Base-by-base conservation (phyloP, 35 echinoderm and acorn worm species). In the Ophioderma brevispina region DNA sequence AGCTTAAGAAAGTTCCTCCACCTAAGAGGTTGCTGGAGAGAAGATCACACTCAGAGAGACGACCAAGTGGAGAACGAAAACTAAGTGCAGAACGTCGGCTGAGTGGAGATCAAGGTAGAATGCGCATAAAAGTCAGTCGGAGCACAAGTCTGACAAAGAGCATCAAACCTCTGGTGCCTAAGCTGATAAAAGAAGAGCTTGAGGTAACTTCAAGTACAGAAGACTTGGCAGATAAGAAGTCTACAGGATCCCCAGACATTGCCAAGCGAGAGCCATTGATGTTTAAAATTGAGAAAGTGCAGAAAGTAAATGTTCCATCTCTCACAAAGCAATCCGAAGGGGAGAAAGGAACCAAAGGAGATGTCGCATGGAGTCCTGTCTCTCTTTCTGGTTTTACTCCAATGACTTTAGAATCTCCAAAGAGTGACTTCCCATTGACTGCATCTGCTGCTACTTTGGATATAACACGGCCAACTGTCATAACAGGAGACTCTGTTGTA, bases 221-320 rank as follows among this genome's bases (percentile, higher is more conserved):
- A 80, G 49, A 79, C 14, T 78, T 76, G 79, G 82, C 38, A 1
- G 90, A 84, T 18, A 82, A 91, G 82, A 64, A 75, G 33, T 75
- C 82, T 0, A 91, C 78, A 40, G 84, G 82, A 39, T 46, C 90
- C 28, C 77, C 81, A 23, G 70, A 77, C 37, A 33, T 75, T 23
- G 90, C 93, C 6, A 99, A 95, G 77, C 76, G 92, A 35, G 94
- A 99, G 81, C 97, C 97, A 37, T 81, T 99, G 37, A 89, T 93
- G 80, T 99, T 99, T 43, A 99, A 89, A 84, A 99, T 99, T 75
- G 94, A 99, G 85, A 94, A 95, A 8, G 84, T 95, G 0, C 82
- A 99, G 81, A 80, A 93, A 31, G 92, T 91, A 32, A 99, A 90
- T 38, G 81, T 99, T 38, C 94, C 93, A 30, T 92, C 97, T n/a